Base-by-base conservation (phyloP, 1,140 invertebrate genomes). In the Chironomus tepperi region DNA sequence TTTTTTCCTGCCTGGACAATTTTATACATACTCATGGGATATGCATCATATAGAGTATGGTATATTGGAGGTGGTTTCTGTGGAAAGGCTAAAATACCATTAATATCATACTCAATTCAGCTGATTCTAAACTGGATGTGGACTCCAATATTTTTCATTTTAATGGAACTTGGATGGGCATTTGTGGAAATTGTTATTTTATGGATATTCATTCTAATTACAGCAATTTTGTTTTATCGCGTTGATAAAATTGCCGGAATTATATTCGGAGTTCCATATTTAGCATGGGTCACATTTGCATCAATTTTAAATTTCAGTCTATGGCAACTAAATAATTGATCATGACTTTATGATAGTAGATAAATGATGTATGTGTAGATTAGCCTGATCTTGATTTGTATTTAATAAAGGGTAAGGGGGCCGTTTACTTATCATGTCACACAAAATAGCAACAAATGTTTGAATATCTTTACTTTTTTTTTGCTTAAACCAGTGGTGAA, bases 81-180 rank as follows among this genome's bases (percentile, higher is more conserved):
- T 76, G 88, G 85, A 76, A 77, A 83, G 75, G 89, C 88, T 2
- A 84, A 83, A 43, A 24, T 91, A 3, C 91, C 93, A 1, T 79
- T 96, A 18, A 84, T 88, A 0, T 79, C 92, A 19, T 96, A 93
- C 77, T 91, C 88, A 6, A 82, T 86, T 1, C 93, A 95, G 79
- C 82, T 96, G 72, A 86, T 88, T 0, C 81, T 96, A 0, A 96
- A 96, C 81, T 95, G 92, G 91, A 85, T 88, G 0, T 96, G 93
- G 93, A 88, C 91, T 1, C 93, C 93, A 8, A 88, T 96, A 19
- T 96, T 96, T 83, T 96, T 96, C 82, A 89, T 89, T 70, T 77
- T 84, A 34, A 89, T 90, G 75, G 88, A 89, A 76, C 84, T 92
- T 3, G 91, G 92, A 83, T 86, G 88, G 86, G 93, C 93, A 85